phyloP scores from a whole-genome alignment of 2,888 invertebrate species.

The Oeneis ivallda region DNA sequence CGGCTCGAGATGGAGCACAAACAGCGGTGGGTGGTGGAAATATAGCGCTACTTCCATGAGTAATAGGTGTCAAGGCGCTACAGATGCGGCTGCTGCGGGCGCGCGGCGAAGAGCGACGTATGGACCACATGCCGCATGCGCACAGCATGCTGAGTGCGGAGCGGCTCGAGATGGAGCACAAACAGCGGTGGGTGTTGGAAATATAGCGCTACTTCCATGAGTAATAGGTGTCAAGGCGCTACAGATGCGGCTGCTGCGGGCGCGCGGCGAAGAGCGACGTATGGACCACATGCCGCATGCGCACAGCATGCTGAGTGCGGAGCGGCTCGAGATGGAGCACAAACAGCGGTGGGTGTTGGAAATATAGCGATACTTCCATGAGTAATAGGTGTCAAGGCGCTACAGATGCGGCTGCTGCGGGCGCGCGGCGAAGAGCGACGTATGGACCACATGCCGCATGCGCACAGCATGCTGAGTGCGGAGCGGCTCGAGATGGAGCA shows the following conservation, averaged over 20 bases:
- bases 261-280: conserved; percentile 4
- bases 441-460: conserved; percentile 47
- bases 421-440: conserved; percentile 4
- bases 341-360: conserved; percentile 74
- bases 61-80: conserved; percentile 78
- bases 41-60: too few relatives aligned
- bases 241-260: neutral
- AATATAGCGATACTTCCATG: neutral
- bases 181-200: conserved; percentile 73
- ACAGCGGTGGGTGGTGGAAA: conserved; percentile 71
- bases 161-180: conserved; percentile 69
- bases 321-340: conserved; percentile 69
- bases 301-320: conserved; percentile 67
- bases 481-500: conserved; percentile 70
- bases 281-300: conserved; percentile 49
- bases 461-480: conserved; percentile 66
- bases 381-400: too few relatives aligned
- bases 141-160: conserved; percentile 69
- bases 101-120: conserved; percentile 53
- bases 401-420: neutral
- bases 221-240: too few relatives aligned
- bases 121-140: conserved; percentile 52
- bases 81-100: conserved; percentile 58
- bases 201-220: too few relatives aligned
- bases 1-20: conserved; percentile 71